Conservation (phyloP, 1,140 invertebrate species). For the Trigoniulus corallinus region DNA sequence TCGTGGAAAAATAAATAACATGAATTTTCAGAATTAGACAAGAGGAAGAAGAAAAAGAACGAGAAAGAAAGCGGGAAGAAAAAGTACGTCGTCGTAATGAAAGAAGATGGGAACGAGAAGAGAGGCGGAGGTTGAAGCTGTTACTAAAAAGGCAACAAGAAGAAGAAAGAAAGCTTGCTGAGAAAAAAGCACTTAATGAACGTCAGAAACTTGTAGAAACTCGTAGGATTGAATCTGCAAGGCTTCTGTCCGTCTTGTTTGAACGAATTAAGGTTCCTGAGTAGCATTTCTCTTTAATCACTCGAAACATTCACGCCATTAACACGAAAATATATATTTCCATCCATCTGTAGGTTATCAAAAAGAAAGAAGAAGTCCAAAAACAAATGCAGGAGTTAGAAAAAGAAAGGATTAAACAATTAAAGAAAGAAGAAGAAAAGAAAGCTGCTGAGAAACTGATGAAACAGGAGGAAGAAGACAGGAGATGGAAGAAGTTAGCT, state of each 20-base stretch:
- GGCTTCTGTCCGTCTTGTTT: slow-evolving; percentile 2
- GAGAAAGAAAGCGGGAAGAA: slow-evolving; percentile 15
- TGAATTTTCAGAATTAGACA: slow-evolving; percentile 3
- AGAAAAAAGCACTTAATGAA: neutral
- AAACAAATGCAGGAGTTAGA: slow-evolving; percentile 13
- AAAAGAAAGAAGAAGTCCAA: slow-evolving; percentile 18
- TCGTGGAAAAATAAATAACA: neutral
- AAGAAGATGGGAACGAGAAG: slow-evolving; percentile 8
- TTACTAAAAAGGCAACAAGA: neutral
- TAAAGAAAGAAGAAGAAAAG: slow-evolving; percentile 3
- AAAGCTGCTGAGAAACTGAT: neutral
- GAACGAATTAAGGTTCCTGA: slow-evolving; percentile 1
- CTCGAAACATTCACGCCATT: too few relatives aligned
- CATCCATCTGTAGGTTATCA: neutral
- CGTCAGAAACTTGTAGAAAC: neutral
- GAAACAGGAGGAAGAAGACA: slow-evolving; percentile 5
- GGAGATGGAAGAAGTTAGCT: slow-evolving; percentile 1
- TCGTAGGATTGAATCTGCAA: neutral
- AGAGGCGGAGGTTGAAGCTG: neutral
- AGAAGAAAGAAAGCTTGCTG: slow-evolving; percentile 1
- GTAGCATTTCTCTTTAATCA: too few relatives aligned
- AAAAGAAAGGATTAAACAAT: slow-evolving; percentile 19
- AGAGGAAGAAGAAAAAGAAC: slow-evolving; percentile 27
- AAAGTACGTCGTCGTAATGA: slow-evolving; percentile 6
- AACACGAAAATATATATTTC: too few relatives aligned